Evolutionary conservation across 2,797 vertebrate species (phyloP), one percentile per base, ranked within the genome.

Genomic region (Protonibea diacanthus): DNA sequence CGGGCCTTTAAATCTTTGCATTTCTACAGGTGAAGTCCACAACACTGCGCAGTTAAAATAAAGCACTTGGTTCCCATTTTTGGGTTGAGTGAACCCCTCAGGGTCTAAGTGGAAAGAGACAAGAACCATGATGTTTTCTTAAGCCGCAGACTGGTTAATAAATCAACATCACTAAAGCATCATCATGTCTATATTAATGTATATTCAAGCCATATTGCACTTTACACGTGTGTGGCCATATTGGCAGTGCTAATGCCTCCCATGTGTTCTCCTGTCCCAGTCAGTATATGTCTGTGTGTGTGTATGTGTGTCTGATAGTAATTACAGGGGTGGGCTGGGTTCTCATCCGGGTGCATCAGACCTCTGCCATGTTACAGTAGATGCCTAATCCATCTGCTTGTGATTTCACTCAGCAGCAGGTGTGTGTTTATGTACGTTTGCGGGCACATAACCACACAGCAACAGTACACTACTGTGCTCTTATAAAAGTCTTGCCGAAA

Each of bases 321-420:
- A 91, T 92, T 92, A 92, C 63, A 81, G 68, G 68, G 81, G 68
- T 87, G 85, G 73, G 82, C 65, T 76, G 59, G 62, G 66, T 83
- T 89, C 75, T 86, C 78, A 88, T 91, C 81, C 40, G 80, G 84
- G 79, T 84, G 82, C 80, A 86, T 91, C 83, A 82, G 81, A 80
- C 79, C 76, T 70, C 88, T 89, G 74, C 78, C 67, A 71, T 66
- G 68, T 48, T 85, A 63, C 62, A 79, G 78, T 66, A 29, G 72
- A 89, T 76, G 73, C 71, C 47, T 65, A 18, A 57, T 78, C 65
- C 89, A 92, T 90, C 90, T 92, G 92, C 64, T 88, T 81, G 74
- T 86, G 83, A 90, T 93, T 94, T 91, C 72, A 57, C 73, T 64
- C 64, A 83, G 76, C 87, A 86, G 89, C 89, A 91, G 88, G 86